A percentile compares a stretch with the other conserved stretches of the same genome.
phyloP scores from a whole-genome alignment of 1,140 invertebrate genomes.

The Polyergus mexicanus region DNA sequence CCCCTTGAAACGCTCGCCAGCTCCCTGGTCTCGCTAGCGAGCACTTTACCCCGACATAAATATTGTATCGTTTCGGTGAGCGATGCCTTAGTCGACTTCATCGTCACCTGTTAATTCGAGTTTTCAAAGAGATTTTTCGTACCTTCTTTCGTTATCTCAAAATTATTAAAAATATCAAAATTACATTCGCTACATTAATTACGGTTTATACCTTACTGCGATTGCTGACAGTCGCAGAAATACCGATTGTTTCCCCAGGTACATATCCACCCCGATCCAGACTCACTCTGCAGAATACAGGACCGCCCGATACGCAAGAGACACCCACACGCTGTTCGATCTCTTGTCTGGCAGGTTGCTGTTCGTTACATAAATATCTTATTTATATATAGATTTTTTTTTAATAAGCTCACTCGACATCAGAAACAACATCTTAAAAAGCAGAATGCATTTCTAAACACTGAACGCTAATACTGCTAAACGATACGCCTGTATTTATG shows the following conservation, averaged over 20 bases:
- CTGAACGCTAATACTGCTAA: neutral
- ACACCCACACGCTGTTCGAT: conserved; percentile 96
- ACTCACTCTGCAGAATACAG: conserved; percentile 93
- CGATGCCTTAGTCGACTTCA: conserved; percentile 86
- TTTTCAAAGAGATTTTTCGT: conserved; percentile 17
- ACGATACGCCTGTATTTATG: neutral
- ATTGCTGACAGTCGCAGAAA: conserved; percentile 95
- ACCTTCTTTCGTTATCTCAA: neutral
- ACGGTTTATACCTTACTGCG: conserved; percentile 90
- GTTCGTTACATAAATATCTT: conserved; percentile 52
- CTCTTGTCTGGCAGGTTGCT: conserved; percentile 97
- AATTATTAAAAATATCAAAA: neutral
- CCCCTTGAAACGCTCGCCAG: conserved; percentile 93
- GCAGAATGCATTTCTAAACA: neutral
- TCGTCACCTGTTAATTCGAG: conserved; percentile 80
- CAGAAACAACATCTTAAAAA: neutral
- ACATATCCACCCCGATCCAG: conserved; percentile 97
- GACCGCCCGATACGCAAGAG: conserved; percentile 93
- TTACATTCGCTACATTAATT: neutral
- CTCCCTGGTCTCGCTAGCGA: conserved; percentile 95
- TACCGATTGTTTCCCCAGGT: conserved; percentile 95
- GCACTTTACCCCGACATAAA: conserved; percentile 93
- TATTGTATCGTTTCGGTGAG: conserved; percentile 94
- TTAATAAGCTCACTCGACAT: neutral
- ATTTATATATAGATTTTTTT: neutral